Conservation (phyloP, 2,888 invertebrate genomes). For the Agrotis segetum region DNA sequence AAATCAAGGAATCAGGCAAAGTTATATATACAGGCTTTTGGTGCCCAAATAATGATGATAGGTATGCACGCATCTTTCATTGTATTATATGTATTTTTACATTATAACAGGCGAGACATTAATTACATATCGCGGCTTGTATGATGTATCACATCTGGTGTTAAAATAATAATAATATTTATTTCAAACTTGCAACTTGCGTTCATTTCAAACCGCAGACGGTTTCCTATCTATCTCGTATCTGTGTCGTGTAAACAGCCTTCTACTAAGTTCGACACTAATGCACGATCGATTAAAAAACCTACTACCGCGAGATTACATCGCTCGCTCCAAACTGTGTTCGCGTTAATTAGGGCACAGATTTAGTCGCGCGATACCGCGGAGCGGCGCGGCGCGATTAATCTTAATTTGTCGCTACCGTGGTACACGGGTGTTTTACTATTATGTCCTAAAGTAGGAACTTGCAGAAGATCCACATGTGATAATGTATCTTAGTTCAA, state of each 20-base stretch:
- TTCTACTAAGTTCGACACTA: conserved; percentile 23
- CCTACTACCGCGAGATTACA: conserved; percentile 37
- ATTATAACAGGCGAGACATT: too few relatives aligned
- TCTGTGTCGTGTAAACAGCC: conserved; percentile 17
- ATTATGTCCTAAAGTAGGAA: not conserved
- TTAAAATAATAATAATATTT: too few relatives aligned
- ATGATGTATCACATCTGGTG: too few relatives aligned
- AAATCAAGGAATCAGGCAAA: too few relatives aligned
- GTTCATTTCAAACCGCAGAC: not conserved
- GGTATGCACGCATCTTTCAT: too few relatives aligned
- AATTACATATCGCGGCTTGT: too few relatives aligned
- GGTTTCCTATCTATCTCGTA: not conserved
- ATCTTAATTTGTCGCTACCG: conserved; percentile 73
- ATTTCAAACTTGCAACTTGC: not conserved
- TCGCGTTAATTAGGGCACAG: conserved; percentile 76
- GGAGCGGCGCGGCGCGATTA: conserved; percentile 64
- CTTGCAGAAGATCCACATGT: conserved; percentile 1
- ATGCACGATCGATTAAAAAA: conserved; percentile 51
- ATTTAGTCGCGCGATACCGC: conserved; percentile 70
- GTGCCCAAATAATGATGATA: too few relatives aligned
- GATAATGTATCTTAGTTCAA: too few relatives aligned
- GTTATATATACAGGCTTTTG: too few relatives aligned
- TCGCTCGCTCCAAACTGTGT: conserved; percentile 68
- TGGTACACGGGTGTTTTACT: conserved; percentile 45
- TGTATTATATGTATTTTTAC: too few relatives aligned